Conservation (phyloP, 2,113 vertebrate genomes). For the Sinosuthora webbiana region DNA sequence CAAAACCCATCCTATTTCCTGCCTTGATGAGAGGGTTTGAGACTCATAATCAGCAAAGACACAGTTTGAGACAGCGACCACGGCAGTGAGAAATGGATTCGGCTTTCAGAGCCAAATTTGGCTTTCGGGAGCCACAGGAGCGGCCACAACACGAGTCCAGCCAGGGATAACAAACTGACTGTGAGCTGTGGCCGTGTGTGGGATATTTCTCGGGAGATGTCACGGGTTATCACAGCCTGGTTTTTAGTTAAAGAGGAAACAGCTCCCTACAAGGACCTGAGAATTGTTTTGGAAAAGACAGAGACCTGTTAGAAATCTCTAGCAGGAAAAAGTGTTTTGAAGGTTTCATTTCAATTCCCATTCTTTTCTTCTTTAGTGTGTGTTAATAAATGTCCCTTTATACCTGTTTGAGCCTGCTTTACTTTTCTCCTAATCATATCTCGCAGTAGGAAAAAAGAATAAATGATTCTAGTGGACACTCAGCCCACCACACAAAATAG, state of each 20-base stretch:
- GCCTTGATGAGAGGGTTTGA: not conserved
- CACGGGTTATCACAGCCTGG: not conserved
- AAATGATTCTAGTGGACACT: not conserved
- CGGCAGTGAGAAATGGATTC: not conserved
- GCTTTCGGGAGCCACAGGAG: not conserved
- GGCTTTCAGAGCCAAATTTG: not conserved
- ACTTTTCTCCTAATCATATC: not conserved
- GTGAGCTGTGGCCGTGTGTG: rapidly evolving
- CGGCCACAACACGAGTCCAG: not conserved
- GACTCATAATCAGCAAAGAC: not conserved
- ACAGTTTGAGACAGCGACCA: not conserved
- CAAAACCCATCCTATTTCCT: not conserved
- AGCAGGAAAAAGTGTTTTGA: not conserved
- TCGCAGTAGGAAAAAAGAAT: not conserved
- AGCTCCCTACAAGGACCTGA: not conserved
- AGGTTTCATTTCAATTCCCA: not conserved
- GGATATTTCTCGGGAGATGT: not conserved
- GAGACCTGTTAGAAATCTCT: not conserved
- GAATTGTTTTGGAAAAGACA: not conserved
- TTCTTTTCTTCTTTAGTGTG: not conserved
- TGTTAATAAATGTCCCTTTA: not conserved
- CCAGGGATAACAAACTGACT: not conserved
- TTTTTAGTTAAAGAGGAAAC: not conserved
- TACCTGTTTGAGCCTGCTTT: not conserved
- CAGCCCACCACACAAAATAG: not conserved